Conservation (phyloP, 1,140 invertebrate species). For the Lordiphosa mommai region DNA sequence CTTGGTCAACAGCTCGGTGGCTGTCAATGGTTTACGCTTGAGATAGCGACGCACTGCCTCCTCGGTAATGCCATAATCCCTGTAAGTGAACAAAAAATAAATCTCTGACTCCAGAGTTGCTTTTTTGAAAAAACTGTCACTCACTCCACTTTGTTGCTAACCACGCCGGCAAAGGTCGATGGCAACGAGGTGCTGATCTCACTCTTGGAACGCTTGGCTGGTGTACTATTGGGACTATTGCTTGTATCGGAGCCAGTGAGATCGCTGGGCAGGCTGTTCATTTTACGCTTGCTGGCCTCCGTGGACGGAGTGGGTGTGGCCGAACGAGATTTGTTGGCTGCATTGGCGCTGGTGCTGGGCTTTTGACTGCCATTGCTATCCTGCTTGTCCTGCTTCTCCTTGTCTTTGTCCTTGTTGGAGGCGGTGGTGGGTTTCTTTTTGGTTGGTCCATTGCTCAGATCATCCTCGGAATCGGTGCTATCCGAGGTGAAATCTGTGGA, state of each 20-base stretch:
- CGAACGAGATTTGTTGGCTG: conserved; percentile 82
- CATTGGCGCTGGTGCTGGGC: conserved; percentile 68
- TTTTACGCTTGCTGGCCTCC: conserved; percentile 79
- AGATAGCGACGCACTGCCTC: conserved; percentile 96
- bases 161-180: conserved; percentile 68
- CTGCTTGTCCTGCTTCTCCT: conserved; percentile 61
- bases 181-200: conserved; percentile 80
- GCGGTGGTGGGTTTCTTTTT: conserved; percentile 74
- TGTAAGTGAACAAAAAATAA: conserved; percentile 66
- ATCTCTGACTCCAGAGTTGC: background rate
- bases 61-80: conserved; percentile 94
- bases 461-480: conserved; percentile 85
- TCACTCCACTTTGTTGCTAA: conserved; percentile 75
- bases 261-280: conserved; percentile 81
- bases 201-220: conserved; percentile 84
- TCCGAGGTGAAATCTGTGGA: conserved; percentile 88
- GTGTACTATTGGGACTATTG: conserved; percentile 77
- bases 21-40: conserved; percentile 96
- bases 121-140: background rate
- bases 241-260: conserved; percentile 78
- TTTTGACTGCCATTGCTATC: conserved; percentile 53
- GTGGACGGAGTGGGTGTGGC: conserved; percentile 82
- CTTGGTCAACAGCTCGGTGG: conserved; percentile 95
- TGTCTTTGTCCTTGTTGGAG: conserved; percentile 52
- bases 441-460: conserved; percentile 68